Evolutionary conservation across 2,113 vertebrate species (phyloP).

Genomic region (Seriola rivoliana): DNA sequence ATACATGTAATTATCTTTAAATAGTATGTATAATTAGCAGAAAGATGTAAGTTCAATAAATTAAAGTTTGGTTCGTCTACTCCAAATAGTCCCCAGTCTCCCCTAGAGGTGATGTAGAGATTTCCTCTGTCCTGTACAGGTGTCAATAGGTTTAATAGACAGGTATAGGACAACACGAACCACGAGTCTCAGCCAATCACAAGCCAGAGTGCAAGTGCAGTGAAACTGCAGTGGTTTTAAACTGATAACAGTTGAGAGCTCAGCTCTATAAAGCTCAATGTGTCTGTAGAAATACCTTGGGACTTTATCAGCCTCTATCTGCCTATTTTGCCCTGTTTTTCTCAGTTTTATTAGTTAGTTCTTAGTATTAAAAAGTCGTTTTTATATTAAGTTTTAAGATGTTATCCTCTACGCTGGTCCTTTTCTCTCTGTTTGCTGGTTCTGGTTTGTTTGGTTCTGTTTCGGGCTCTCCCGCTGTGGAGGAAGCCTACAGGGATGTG

Average conservation of each 20-base stretch:
- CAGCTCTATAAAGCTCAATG: constrained; percentile 24
- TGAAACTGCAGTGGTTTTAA: constrained; percentile 40
- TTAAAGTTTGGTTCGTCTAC: no score
- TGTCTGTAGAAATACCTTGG: constrained; percentile 15
- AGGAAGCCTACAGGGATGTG: constrained; percentile 65
- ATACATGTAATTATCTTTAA: no score
- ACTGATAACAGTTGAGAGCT: constrained; percentile 21
- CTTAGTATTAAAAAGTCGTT: no score
- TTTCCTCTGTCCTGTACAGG: neutral
- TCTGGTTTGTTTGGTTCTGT: constrained; percentile 33
- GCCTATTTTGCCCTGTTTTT: neutral
- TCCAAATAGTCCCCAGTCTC: no score
- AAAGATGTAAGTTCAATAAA: no score
- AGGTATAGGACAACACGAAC: constrained; percentile 34
- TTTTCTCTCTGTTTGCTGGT: constrained; percentile 23
- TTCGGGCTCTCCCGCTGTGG: constrained; percentile 48
- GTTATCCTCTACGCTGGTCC: constrained; percentile 24
- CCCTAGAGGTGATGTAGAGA: neutral
- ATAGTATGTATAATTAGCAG: no score
- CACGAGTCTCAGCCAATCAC: constrained; percentile 75
- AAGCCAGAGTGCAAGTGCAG: constrained; percentile 47
- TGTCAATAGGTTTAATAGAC: constrained; percentile 22
- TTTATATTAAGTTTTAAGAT: constrained; percentile 35
- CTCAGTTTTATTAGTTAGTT: neutral
- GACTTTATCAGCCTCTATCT: neutral